phyloP scores from a whole-genome alignment of 2,797 vertebrate genomes.

The Dallia pectoralis region DNA sequence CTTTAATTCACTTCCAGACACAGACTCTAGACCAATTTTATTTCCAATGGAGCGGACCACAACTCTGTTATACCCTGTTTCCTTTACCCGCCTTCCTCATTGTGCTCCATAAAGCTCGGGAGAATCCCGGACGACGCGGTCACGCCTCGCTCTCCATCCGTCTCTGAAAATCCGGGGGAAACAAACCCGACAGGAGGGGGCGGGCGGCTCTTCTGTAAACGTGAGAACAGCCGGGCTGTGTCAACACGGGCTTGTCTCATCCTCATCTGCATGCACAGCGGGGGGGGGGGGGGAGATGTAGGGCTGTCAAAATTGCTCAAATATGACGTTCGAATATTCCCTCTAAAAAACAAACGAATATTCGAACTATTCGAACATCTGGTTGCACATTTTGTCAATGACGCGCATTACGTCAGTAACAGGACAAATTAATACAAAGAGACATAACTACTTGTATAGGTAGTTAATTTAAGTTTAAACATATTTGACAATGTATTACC shows the following conservation, averaged over 20 bases:
- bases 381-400: too few species aligned
- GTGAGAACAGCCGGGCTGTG: conserved; percentile 40
- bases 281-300: too few species aligned
- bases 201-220: conserved; percentile 31
- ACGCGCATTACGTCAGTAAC: too few species aligned
- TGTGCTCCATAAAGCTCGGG: conserved; percentile 8
- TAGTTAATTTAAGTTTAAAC: too few species aligned
- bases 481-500: too few species aligned
- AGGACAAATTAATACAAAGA: too few species aligned
- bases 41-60: neutral
- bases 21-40: neutral
- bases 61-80: neutral
- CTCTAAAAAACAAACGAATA: too few species aligned
- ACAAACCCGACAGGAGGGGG: conserved; percentile 20
- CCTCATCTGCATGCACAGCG: conserved; percentile 49
- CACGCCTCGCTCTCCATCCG: neutral
- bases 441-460: too few species aligned
- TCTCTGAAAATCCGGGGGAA: conserved; percentile 7
- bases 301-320: too few species aligned
- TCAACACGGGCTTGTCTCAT: conserved; percentile 45
- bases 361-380: too few species aligned
- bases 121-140: conserved; percentile 3
- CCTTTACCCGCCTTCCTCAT: neutral
- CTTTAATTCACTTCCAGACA: neutral
- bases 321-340: too few species aligned